Conservation (phyloP, 1,140 invertebrate species). For the Tetramorium parvispinum region DNA sequence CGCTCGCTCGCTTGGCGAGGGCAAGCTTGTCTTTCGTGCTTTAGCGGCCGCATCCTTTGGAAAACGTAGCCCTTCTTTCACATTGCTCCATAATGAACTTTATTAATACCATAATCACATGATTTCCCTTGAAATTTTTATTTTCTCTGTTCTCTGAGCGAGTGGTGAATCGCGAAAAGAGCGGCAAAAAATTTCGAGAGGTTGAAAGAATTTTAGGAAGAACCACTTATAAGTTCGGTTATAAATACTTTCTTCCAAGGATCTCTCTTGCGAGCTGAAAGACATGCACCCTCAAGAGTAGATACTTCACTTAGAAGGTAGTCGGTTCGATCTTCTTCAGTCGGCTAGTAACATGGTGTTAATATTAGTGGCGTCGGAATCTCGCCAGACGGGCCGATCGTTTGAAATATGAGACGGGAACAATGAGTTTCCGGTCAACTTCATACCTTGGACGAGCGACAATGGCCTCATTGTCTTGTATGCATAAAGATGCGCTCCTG, state of each 20-base stretch:
- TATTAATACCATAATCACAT: not conserved
- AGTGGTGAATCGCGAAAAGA: not conserved
- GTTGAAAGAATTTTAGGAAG: not conserved
- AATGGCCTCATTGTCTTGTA: slow-evolving; percentile 71
- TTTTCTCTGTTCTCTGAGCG: not conserved
- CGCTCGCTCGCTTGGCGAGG: not conserved
- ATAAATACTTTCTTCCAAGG: slow-evolving; percentile 30
- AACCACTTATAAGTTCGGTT: not conserved
- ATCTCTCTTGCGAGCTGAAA: not conserved
- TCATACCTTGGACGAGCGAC: slow-evolving; percentile 59
- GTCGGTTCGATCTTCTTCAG: slow-evolving; percentile 17
- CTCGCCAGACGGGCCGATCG: slow-evolving; percentile 53
- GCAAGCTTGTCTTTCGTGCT: slow-evolving; percentile 50
- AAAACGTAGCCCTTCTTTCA: not conserved
- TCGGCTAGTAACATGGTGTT: slow-evolving; percentile 71
- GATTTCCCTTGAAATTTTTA: not conserved
- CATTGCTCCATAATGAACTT: not conserved
- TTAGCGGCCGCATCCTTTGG: not conserved
- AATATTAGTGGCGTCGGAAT: slow-evolving; percentile 71
- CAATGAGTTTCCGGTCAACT: slow-evolving; percentile 74
- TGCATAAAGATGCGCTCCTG: slow-evolving; percentile 68
- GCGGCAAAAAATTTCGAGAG: not conserved
- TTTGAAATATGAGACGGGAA: slow-evolving; percentile 58
- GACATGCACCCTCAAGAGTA: not conserved
- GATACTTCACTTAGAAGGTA: slow-evolving; percentile 21